Evolutionary conservation across 2,888 invertebrate genomes (phyloP), one percentile per base, ranked within the genome.

Genomic region (Lasioglossum morio): DNA sequence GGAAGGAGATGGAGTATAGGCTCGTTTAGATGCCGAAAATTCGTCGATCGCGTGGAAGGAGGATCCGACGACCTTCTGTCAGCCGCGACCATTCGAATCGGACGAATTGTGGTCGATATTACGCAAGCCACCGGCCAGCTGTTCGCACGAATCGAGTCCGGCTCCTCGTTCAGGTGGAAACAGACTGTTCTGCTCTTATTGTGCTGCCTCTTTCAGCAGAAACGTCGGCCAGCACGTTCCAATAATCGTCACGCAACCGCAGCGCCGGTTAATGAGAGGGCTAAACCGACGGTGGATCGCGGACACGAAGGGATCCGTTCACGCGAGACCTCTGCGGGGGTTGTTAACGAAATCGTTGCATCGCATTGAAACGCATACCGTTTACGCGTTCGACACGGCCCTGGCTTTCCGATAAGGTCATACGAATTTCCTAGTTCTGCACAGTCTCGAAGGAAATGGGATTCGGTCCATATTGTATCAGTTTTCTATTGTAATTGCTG

Each of bases 311-410:
- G 70, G 57, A 27, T 48, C 80, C 69, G 73, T 82, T 80, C 82
- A 70, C 82, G 82, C 74, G 81, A 82, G 37, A 74, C 79, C 79
- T 37, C 60, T 37, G 48, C 74, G 74, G 66, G 77, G 82, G 57
- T 75, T 82, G 46, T 80, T 70, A 74, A 82, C 70, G 37, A 74
- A 82, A 82, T 82, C 82, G 80, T 74, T 82, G 69, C 73, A 19
- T 34, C 16, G 70, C 46, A 48, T 82, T 48, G 34, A 48, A 74
- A 72, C 14, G 19, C 34, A 19, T 19, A 23, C 23, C 34, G 23
- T 30, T 34, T 19, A 23, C 34, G 66, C 66, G 34, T 34, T 66
- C 63, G 63, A 30, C 63, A 63, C 30, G 30, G 16, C 30, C 30
- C 12, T 30, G 7, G 30, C 27, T 30, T 30, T 63, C 7, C 16